These are phyloP conservation scores for Centrocercus urophasianus DNA, from an alignment of 2,113 vertebrate genomes.

Conservation along the genomic window DNA sequence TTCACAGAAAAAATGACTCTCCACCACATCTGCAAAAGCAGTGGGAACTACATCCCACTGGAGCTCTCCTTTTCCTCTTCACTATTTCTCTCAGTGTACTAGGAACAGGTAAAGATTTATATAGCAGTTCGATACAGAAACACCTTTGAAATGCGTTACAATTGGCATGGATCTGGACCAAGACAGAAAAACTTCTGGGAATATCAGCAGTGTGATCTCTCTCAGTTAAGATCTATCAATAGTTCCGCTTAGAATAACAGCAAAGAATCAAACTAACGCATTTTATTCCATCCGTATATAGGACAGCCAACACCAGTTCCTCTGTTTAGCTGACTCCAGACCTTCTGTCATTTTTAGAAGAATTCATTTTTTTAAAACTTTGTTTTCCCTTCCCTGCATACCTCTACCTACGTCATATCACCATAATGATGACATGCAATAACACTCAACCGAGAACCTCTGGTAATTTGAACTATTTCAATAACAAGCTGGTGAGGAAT, in stretches of 20 bases:
- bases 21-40: background rate
- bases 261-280: background rate
- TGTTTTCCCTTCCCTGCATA: background rate
- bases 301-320: background rate
- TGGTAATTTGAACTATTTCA: background rate
- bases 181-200: background rate
- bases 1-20: background rate
- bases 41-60: background rate
- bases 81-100: background rate
- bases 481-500: background rate
- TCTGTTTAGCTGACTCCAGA: background rate
- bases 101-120: background rate
- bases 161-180: accelerated
- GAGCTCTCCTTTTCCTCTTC: background rate
- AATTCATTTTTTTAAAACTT: background rate
- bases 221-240: background rate
- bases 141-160: accelerated
- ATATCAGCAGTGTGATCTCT: background rate
- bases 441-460: background rate
- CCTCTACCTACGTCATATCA: background rate
- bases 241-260: background rate
- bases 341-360: background rate
- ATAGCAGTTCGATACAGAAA: background rate
- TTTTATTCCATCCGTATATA: background rate
- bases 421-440: background rate